Evolutionary conservation across 2,888 invertebrate species (phyloP).

Genomic region (Iselma pallidipennis): DNA sequence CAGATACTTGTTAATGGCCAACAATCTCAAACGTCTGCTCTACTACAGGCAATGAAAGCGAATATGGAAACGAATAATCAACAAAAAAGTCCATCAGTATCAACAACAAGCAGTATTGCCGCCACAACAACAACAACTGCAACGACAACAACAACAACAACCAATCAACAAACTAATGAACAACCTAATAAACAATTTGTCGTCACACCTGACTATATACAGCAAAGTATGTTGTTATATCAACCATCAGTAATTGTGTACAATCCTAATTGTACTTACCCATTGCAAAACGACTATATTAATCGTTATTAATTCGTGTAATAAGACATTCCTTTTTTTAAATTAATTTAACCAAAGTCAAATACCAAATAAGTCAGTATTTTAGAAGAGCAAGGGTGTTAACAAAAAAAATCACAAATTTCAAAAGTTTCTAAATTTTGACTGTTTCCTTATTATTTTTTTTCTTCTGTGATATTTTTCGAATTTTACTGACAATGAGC

Average conservation of each 20-base stretch:
- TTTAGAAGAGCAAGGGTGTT: conserved; percentile 40
- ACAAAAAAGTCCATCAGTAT: conserved; percentile 26
- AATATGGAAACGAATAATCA: conserved; percentile 42
- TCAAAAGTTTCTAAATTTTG: conserved; percentile 39
- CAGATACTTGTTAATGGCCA: conserved; percentile 54
- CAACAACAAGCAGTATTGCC: conserved; percentile 17
- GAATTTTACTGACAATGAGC: conserved; percentile 19
- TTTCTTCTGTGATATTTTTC: conserved; percentile 40
- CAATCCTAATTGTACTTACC: conserved; percentile 55
- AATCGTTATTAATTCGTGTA: conserved; percentile 37
- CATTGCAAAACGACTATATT: conserved; percentile 55
- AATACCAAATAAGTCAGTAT: conserved; percentile 13
- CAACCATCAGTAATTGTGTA: conserved; percentile 56
- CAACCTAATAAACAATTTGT: conserved; percentile 68
- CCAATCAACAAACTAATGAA: conserved; percentile 41
- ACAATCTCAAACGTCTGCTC: conserved; percentile 50
- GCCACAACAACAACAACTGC: conserved; percentile 45
- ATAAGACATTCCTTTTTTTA: neutral
- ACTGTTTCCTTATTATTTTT: conserved; percentile 24
- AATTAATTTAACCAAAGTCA: neutral
- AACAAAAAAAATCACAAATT: conserved; percentile 15
- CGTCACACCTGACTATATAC: conserved; percentile 89
- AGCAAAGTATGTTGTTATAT: conserved; percentile 78
- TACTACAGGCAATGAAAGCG: conserved; percentile 52
- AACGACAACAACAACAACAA: conserved; percentile 43